Base-by-base conservation (phyloP, 2,113 vertebrate species). In the Camarhynchus parvulus region DNA sequence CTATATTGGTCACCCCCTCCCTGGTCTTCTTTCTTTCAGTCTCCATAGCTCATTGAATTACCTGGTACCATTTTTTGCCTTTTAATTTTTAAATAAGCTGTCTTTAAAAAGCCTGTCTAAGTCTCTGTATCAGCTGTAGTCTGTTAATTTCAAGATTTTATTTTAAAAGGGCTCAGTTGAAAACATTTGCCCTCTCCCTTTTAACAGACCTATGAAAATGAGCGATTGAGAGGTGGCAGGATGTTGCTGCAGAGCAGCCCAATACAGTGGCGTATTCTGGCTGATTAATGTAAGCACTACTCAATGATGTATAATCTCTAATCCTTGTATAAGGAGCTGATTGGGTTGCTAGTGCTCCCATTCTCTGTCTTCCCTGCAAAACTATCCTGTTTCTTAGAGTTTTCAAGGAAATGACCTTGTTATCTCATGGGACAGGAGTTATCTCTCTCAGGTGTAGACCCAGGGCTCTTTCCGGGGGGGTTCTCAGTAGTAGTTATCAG, bases 401-500 rank as follows among this genome's bases (percentile, higher is more conserved):
- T 80, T 50, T 66, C 41, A 53, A 68, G 70, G 25, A 56, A 61
- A 23, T 61, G 7, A 24, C 22, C 5, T 2, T 31, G 8, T 67
- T 35, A 5, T 23, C 7, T 61, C 8, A 31, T n/a, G 58, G 58
- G 17, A 53, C 24, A 21, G 30, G 17, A 30, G 15, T 58, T 83
- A 2, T 50, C 13, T 64, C 37, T 50, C 14, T 58, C 10, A 35
- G 33, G 15, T 77, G 23, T 35, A 90, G 59, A 35, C 22, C 30
- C 4, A 22, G 19, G n/a, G 15, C 10, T 1, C 2, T 1, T 70
- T 41, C n/a, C 9, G 17, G n/a, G 6, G 10, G 3, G 3, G 3
- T 18, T 82, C 18, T 41, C 56, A 70, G 18, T 61, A 23, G 21
- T 4, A 13, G 9, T 8, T 22, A 13, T 42, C 23, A 72, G 49